Percentiles rank a stretch among this genome's conserved stretches.
phyloP scores from a whole-genome alignment of 2,797 vertebrate genomes.

The Falco rusticolus region DNA sequence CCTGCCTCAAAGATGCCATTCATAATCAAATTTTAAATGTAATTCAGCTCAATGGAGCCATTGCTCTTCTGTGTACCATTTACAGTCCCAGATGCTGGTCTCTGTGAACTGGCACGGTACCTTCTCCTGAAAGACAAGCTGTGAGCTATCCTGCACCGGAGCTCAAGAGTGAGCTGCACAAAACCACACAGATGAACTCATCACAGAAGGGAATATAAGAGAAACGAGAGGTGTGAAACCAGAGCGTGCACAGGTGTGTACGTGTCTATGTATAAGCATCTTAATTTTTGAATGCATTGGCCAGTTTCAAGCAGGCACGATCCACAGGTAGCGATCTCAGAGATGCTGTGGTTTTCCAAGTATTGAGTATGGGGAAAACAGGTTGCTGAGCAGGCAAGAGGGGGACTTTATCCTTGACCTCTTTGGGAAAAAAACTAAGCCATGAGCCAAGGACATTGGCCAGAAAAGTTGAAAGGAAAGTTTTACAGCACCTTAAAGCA shows the following conservation, averaged over 20 bases:
- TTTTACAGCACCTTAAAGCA: constrained; percentile 11
- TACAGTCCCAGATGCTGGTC: not conserved
- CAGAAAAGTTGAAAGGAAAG: constrained; percentile 11
- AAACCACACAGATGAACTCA: not conserved
- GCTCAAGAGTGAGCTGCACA: not conserved
- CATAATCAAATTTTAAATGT: constrained; percentile 73
- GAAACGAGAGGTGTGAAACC: not conserved
- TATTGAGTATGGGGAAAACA: not conserved
- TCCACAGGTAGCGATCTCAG: not conserved
- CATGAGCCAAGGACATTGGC: not conserved
- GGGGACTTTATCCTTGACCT: not conserved
- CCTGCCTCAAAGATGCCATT: constrained; percentile 57
- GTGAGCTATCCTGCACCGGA: not conserved
- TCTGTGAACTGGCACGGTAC: not conserved
- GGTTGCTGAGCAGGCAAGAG: not conserved
- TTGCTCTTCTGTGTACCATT: constrained; percentile 43
- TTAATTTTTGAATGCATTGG: not conserved
- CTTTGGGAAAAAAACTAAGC: not conserved
- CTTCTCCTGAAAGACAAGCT: not conserved
- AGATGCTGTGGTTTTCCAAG: not conserved
- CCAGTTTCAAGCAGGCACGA: not conserved
- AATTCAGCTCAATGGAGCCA: constrained; percentile 54
- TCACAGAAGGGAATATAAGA: not conserved
- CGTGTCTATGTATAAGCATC: not conserved
- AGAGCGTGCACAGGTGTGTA: not conserved